Evolutionary conservation across 2,888 invertebrate species (phyloP), one percentile per base, ranked within the genome.

Genomic region (Selenia dentaria): DNA sequence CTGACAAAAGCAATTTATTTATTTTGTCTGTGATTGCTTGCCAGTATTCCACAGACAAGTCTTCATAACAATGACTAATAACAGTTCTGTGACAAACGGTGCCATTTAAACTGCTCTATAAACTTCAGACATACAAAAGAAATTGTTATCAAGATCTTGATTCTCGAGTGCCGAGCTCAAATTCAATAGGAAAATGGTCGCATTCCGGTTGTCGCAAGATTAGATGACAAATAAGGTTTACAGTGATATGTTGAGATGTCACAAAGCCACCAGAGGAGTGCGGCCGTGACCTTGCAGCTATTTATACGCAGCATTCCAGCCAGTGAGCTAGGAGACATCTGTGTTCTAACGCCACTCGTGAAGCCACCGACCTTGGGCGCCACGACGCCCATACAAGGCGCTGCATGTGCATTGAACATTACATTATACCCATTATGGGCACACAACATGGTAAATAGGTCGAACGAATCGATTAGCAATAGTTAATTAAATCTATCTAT

Each of bases 261-360:
- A 51, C 51, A 53, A 46, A 64, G 60, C 64, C 59, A 46, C 68
- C 59, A 62, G 26, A 33, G 58, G 50, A 52, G 53, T 53, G 12
- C 31, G 50, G 47, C 51, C 57, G 48, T 68, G 77, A 74, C 84
- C 85, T 85, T 83, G 80, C 59, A 40, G 64, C 75, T 84, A 82
- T 79, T 79, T 77, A 83, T 83, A 84, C 47, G 55, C 63, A 56
- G 62, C 59, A 59, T 66, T 64, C 55, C 64, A 57, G 57, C 49
- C 57, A 57, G 56, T 48, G 47, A 61, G 62, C 62, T 55, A 67
- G 64, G 64, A 59, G 22, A 72, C 79, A 80, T 74, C 70, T 74
- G 70, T 64, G 57, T 61, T 63, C 56, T 61, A 59, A 51, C 59
- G 58, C 26, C 4, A 8, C 6, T 22, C 8, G 22, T 22, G 18